Evolutionary conservation across 2,113 vertebrate genomes (phyloP).

Genomic region (Piliocolobus tephrosceles): DNA sequence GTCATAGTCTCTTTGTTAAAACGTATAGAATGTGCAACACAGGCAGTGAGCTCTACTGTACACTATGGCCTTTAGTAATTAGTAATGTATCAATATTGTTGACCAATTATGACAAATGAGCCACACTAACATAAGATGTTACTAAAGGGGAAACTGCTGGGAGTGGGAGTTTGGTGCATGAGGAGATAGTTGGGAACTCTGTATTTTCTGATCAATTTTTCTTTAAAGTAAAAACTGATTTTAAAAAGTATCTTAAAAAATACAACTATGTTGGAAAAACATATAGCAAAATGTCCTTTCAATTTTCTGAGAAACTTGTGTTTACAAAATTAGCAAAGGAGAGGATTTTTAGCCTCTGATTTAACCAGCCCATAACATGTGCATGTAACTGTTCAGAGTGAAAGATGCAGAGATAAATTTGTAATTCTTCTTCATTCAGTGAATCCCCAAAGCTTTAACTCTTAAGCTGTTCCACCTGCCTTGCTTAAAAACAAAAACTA

Average conservation of each 20-base stretch:
- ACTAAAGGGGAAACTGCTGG: neutral
- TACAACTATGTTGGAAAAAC: neutral
- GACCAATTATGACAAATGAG: neutral
- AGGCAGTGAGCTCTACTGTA: neutral
- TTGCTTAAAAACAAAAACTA: neutral
- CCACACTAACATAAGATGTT: neutral
- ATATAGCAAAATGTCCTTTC: neutral
- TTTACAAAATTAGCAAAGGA: constrained; percentile 6
- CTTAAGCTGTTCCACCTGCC: neutral
- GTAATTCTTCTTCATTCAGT: neutral
- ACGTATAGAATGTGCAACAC: neutral
- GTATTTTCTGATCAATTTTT: neutral
- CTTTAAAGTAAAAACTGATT: neutral
- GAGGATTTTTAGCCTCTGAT: neutral
- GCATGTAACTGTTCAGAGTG: neutral
- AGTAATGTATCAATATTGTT: neutral
- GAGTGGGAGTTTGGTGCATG: neutral
- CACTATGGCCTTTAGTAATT: neutral
- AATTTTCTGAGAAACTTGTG: neutral
- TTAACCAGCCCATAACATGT: neutral
- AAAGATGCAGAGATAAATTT: neutral
- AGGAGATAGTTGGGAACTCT: neutral
- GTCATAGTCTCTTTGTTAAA: neutral
- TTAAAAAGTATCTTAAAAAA: neutral
- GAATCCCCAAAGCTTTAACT: neutral